Percentiles rank a stretch among this genome's conserved stretches.
These are phyloP conservation scores for Oligia strigilis DNA, from an alignment of 2,888 invertebrate species.

Conservation along the genomic window DNA sequence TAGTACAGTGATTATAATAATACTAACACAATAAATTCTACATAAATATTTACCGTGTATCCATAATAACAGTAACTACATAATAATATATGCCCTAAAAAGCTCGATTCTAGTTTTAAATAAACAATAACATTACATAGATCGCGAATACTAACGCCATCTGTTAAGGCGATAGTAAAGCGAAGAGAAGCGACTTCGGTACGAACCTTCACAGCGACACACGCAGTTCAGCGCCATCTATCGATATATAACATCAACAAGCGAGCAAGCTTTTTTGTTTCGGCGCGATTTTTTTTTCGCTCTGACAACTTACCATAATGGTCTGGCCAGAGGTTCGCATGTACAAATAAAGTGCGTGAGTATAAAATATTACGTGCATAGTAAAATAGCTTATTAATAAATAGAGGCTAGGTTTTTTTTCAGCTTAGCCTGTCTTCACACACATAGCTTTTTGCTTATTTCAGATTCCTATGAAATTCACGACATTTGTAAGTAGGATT, in stretches of 20 bases:
- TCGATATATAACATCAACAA: conserved; percentile 74
- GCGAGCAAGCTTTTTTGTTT: conserved; percentile 78
- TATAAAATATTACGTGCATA: conserved; percentile 60
- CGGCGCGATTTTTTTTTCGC: conserved; percentile 70
- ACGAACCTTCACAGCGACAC: conserved; percentile 64
- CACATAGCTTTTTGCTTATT: conserved; percentile 30
- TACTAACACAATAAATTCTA: conserved; percentile 16
- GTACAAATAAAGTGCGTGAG: conserved; percentile 86
- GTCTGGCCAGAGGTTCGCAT: conserved; percentile 88
- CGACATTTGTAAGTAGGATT: neutral
- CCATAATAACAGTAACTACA: conserved; percentile 20
- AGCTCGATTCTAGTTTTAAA: conserved; percentile 36
- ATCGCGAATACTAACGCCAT: conserved; percentile 66
- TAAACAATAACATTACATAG: conserved; percentile 41
- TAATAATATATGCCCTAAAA: conserved; percentile 14
- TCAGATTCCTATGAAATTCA: neutral
- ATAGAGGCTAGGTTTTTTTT: conserved; percentile 54
- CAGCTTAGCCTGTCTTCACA: conserved; percentile 50
- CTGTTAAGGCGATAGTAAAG: conserved; percentile 61
- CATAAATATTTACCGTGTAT: conserved; percentile 23
- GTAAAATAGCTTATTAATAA: conserved; percentile 34
- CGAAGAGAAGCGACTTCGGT: conserved; percentile 57
- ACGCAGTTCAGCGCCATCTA: conserved; percentile 81
- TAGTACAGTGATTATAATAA: neutral
- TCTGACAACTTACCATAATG: conserved; percentile 87